Evolutionary conservation across 1,140 invertebrate genomes (phyloP).

Genomic region (Pseudachorutes palmiensis): DNA sequence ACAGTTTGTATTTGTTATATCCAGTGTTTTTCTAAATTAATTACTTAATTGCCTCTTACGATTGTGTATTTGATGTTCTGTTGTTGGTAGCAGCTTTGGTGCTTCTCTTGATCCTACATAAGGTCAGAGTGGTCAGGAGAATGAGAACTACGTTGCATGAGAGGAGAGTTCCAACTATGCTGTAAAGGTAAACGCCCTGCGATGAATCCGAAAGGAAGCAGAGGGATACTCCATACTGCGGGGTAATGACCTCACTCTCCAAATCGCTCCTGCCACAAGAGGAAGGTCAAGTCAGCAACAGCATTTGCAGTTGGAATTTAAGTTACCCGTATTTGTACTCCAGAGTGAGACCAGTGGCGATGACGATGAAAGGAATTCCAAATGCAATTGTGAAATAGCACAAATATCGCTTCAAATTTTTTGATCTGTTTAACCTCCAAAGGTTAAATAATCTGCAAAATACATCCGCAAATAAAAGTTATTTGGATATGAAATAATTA

Average conservation of each 20-base stretch:
- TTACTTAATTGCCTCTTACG: neutral
- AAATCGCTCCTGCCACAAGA: constrained; percentile 13
- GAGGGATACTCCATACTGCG: constrained; percentile 13
- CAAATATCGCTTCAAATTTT: constrained; percentile 24
- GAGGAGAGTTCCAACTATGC: constrained; percentile 16
- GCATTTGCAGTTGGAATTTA: constrained; percentile 19
- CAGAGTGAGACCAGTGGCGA: constrained; percentile 17
- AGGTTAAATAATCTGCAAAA: constrained; percentile 11
- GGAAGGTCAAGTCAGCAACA: constrained; percentile 16
- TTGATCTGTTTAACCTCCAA: constrained; percentile 26
- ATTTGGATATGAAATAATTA: neutral
- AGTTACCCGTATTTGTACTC: constrained; percentile 27
- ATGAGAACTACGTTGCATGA: constrained; percentile 6
- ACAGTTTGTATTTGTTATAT: neutral
- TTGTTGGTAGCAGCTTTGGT: neutral
- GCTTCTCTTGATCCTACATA: constrained; percentile 18
- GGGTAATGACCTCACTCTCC: constrained; percentile 15
- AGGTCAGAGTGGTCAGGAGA: constrained; percentile 1
- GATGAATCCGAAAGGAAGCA: constrained; percentile 11
- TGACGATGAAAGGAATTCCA: constrained; percentile 17
- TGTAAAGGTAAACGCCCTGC: constrained; percentile 19
- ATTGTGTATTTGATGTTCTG: neutral
- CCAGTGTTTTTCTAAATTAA: neutral
- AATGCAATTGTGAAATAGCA: constrained; percentile 22
- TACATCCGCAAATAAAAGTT: neutral